Base-by-base conservation (phyloP, 2,888 invertebrate species). In the Ormyrus rosae region DNA sequence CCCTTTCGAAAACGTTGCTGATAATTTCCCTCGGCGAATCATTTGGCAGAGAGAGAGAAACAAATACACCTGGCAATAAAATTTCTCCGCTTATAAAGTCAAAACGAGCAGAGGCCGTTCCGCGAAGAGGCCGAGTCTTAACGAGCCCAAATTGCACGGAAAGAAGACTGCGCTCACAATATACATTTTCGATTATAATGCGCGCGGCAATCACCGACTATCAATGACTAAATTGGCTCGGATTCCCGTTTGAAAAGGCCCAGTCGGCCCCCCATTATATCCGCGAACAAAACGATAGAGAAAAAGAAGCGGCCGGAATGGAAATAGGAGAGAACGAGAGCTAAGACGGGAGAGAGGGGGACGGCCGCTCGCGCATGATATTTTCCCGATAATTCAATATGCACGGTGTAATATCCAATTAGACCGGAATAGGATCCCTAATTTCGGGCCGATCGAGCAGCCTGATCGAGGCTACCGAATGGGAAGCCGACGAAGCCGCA, bases 381-480 rank as follows among this genome's bases (percentile, higher is more conserved):
- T 84, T 84, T 84, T 86, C 83, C 86, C 83, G 81, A 84, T 87
- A 85, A 88, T 87, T 86, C 85, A 85, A 86, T 86, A 84, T 83
- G 82, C 84, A 82, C 82, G 79, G 84, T 83, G 85, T 87, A 88
- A 89, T 89, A 88, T 86, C 88, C 88, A 88, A 89, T 89, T 88
- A 87, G 67, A 84, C 82, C 80, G 84, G 86, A 87, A 87, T 88
- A 88, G 87, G 87, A 87, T 87, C 87, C 87, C 51, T 87, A 89
- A 61, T 89, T 88, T 86, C 84, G 19, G 46, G 80, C 77, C 86
- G 86, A 88, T 88, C 86, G 84, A 86, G 84, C 34, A 80, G 78
- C 84, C 81, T 82, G 78, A 88, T 86, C 85, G 86, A 85, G 85
- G 86, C 85, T 84, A 85, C 84, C 80, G 83, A 82, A 78, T 19